Evolutionary conservation across 2,113 vertebrate species (phyloP), one percentile per base, ranked within the genome.

Genomic region (Tichodroma muraria): DNA sequence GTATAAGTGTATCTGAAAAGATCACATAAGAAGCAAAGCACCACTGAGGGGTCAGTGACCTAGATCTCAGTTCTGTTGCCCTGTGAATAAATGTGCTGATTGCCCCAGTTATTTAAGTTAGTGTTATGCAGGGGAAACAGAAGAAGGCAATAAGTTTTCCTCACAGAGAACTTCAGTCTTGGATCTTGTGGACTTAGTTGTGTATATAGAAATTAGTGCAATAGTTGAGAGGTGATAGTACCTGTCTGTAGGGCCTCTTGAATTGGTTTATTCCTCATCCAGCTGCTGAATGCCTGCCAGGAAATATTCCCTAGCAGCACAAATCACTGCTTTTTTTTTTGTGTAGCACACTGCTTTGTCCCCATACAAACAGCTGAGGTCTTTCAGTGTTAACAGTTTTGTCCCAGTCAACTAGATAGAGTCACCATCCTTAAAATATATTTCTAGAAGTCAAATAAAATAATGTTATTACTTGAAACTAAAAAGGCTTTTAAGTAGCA

Each of bases 401-500:
- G 23, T 79, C 22, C 27, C 22, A 68, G 61, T 49, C 71, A 79
- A 31, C 33, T 37, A 59, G 78, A 94, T 92, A 77, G 64, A 61
- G 38, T 93, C 54, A 38, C 15, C 8, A 10, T 52, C 37, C 52
- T 89, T 84, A 63, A 79, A 93, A 89, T 75, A 66, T 56, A 31
- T 53, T 80, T 92, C 57, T 90, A 82, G 69, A 88, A 80, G 60
- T 45, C n/a, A 94, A 72, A 78, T 71, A 78, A 90, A 90, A 78
- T 47, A 72, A 54, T 71, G 8, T 21, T 75, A 88, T 84, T 88
- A n/a, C 79, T 83, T 85, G 82, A 73, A 88, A 83, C 61, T 64
- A 78, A 63, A 85, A 77, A n/a, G 37, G 6, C 73, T 89, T 94
- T 96, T 95, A 97, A 97, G 96, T 86, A 97, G 79, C 17, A 42